phyloP scores from a whole-genome alignment of 2,113 vertebrate genomes.

The Galemys pyrenaicus region DNA sequence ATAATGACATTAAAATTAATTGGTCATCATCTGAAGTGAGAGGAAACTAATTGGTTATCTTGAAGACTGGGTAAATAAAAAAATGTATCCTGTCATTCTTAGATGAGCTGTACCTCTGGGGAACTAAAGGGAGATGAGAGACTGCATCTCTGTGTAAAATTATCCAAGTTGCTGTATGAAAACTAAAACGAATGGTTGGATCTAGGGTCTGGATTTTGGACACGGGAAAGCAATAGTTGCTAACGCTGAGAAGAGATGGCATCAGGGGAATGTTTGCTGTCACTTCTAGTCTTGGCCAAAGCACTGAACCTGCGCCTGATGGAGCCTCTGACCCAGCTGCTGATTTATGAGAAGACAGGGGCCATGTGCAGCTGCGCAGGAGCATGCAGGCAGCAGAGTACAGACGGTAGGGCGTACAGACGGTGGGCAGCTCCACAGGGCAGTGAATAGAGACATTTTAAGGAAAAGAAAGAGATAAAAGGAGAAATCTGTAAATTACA shows the following conservation, averaged over 20 bases:
- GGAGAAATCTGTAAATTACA: background rate
- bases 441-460: background rate
- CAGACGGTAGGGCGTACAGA: no score
- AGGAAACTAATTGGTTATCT: background rate
- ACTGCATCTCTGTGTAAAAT: background rate
- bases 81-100: slow-evolving; percentile 15
- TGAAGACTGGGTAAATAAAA: slow-evolving; percentile 39
- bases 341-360: background rate
- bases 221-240: background rate
- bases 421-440: background rate
- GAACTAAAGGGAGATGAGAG: background rate
- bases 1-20: slow-evolving; percentile 11
- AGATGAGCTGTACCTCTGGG: background rate
- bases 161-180: background rate
- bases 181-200: slow-evolving; percentile 25
- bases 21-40: slow-evolving; percentile 33
- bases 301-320: background rate
- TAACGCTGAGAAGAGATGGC: background rate
- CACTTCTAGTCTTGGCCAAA: background rate
- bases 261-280: background rate
- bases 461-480: background rate
- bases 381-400: background rate
- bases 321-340: background rate
- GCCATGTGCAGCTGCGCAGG: background rate
- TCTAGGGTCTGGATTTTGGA: background rate